These are phyloP conservation scores for Ianthella basta DNA, from an alignment of 37 sponge, comb jelly and placozoan species.

Conservation along the genomic window DNA sequence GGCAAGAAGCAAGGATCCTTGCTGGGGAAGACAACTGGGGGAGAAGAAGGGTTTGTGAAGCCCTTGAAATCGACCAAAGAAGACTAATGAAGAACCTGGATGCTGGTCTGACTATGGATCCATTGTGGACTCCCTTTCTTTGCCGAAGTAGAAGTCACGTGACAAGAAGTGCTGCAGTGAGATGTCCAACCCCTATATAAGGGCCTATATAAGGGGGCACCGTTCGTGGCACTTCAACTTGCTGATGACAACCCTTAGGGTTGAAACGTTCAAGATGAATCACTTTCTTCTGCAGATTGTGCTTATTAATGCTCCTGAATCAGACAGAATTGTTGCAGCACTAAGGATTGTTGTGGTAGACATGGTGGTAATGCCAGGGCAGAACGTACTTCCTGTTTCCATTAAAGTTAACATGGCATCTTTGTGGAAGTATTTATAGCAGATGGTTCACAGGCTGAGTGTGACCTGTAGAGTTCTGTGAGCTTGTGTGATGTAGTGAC, in stretches of 20 bases:
- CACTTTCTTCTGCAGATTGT: neutral
- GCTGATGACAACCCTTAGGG: neutral
- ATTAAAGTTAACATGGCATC: no score
- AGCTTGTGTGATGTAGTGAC: no score
- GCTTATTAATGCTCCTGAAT: neutral
- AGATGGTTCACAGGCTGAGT: no score
- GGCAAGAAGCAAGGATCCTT: conserved; percentile 20
- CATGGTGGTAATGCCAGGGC: no score
- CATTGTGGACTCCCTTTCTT: no score
- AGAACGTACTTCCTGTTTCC: no score
- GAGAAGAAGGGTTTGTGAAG: conserved; percentile 32
- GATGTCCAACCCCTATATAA: neutral
- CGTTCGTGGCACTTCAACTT: neutral
- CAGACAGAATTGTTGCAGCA: neutral
- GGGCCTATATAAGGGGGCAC: no score
- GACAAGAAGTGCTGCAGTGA: neutral
- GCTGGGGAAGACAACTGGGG: neutral
- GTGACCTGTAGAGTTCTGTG: no score
- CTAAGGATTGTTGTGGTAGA: neutral
- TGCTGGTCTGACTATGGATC: no score
- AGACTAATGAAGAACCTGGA: neutral
- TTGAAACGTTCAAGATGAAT: neutral
- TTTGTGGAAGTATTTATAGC: no score
- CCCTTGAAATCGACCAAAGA: conserved; percentile 10
- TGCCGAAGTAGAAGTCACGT: no score